Conservation (phyloP, 1,140 invertebrate genomes). For the Heliconius himera region DNA sequence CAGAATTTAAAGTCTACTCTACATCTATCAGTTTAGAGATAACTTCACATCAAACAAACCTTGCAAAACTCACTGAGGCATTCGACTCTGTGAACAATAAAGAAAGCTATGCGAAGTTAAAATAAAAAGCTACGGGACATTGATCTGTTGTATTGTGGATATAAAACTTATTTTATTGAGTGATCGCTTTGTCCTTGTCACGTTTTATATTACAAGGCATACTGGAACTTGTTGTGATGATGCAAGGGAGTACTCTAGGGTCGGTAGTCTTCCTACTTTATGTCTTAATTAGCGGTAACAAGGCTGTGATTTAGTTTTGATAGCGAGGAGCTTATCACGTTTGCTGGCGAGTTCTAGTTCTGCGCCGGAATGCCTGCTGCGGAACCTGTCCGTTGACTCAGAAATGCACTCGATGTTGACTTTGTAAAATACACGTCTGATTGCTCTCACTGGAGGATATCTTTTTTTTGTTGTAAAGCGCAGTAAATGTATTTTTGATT, state of each 20-base stretch:
- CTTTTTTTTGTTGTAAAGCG: not conserved
- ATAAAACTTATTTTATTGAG: slow-evolving; percentile 78
- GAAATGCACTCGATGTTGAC: slow-evolving; percentile 67
- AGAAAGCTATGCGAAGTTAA: slow-evolving; percentile 59
- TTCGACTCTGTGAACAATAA: slow-evolving; percentile 57
- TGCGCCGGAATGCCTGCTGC: slow-evolving; percentile 66
- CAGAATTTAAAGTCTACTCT: slow-evolving; percentile 34
- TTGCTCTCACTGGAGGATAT: slow-evolving; percentile 49
- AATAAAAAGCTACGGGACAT: slow-evolving; percentile 63
- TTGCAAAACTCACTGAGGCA: slow-evolving; percentile 61
- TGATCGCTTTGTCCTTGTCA: slow-evolving; percentile 67
- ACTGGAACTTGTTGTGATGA: slow-evolving; percentile 62
- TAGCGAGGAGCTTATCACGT: slow-evolving; percentile 48
- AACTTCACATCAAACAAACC: slow-evolving; percentile 32
- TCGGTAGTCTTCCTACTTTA: slow-evolving; percentile 44
- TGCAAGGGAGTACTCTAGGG: slow-evolving; percentile 56
- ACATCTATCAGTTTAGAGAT: slow-evolving; percentile 29
- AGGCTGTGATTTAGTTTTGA: slow-evolving; percentile 51
- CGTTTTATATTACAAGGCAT: slow-evolving; percentile 70
- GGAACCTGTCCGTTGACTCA: slow-evolving; percentile 72
- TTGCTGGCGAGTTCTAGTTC: slow-evolving; percentile 38
- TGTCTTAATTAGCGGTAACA: slow-evolving; percentile 53
- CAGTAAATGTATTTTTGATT: slow-evolving; percentile 24
- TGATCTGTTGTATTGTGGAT: slow-evolving; percentile 67
- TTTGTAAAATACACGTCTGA: slow-evolving; percentile 66